phyloP scores from a whole-genome alignment of 1,140 invertebrate species.

The Eupeodes corollae region DNA sequence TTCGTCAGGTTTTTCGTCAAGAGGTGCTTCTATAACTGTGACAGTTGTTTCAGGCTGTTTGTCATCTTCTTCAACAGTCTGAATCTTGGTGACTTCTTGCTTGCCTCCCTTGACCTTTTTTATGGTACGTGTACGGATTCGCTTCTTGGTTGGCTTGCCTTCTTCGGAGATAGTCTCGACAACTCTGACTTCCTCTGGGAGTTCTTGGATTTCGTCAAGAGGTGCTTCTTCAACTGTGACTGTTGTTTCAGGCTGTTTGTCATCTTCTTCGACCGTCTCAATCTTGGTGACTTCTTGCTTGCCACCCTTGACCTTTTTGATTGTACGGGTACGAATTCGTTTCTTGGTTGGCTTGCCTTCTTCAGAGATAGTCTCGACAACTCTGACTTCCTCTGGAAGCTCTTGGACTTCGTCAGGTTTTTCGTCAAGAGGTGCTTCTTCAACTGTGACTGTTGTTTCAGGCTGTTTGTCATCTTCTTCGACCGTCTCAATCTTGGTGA shows the following conservation, averaged over 20 bases:
- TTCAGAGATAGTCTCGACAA: slow-evolving; percentile 15
- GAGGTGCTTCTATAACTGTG: slow-evolving; percentile 11
- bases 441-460: slow-evolving; percentile 18
- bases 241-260: slow-evolving; percentile 10
- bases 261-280: slow-evolving; percentile 8
- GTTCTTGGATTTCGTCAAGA: slow-evolving; percentile 17
- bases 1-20: slow-evolving; percentile 5
- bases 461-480: slow-evolving; percentile 20
- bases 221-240: slow-evolving; percentile 6
- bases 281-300: slow-evolving; percentile 24
- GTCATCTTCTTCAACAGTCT: slow-evolving; percentile 20
- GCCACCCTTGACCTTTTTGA: slow-evolving; percentile 15
- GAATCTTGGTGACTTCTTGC: slow-evolving; percentile 15
- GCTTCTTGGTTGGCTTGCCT: slow-evolving; percentile 11
- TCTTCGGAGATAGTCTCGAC: slow-evolving; percentile 13
- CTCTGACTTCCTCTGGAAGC: slow-evolving; percentile 19
- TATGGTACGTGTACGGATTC: slow-evolving; percentile 17
- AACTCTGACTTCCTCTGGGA: slow-evolving; percentile 12
- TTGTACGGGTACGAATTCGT: slow-evolving; percentile 17
- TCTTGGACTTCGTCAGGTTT: slow-evolving; percentile 11
- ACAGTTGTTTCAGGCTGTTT: slow-evolving; percentile 18
- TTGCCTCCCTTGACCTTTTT: slow-evolving; percentile 10
- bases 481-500: slow-evolving; percentile 15
- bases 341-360: slow-evolving; percentile 13
- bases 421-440: slow-evolving; percentile 10